phyloP scores from a whole-genome alignment of 2,888 invertebrate species.

The Flexamia atlantica region DNA sequence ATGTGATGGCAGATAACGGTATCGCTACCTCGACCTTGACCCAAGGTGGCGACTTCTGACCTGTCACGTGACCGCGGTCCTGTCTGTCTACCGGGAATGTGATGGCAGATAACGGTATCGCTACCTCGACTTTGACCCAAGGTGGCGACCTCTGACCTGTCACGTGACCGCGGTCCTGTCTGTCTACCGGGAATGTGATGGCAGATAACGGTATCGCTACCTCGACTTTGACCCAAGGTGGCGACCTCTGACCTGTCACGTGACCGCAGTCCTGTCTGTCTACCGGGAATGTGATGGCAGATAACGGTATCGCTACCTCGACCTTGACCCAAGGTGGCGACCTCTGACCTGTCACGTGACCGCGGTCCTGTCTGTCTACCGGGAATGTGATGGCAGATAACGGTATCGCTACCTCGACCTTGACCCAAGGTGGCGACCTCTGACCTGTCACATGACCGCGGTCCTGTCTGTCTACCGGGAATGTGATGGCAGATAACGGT shows the following conservation, averaged over 20 bases:
- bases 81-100: background rate
- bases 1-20: background rate
- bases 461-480: background rate
- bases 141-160: constrained; percentile 7
- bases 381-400: background rate
- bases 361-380: background rate
- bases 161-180: constrained; percentile 11
- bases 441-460: constrained; percentile 1
- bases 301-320: background rate
- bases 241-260: constrained; percentile 16
- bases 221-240: constrained; percentile 1
- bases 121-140: background rate
- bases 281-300: background rate
- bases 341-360: constrained; percentile 20
- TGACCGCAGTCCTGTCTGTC: constrained; percentile 3
- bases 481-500: background rate
- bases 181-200: background rate
- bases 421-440: constrained; percentile 5
- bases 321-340: constrained; percentile 5
- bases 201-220: background rate
- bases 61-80: constrained; percentile 3
- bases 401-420: constrained; percentile 4
- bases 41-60: background rate
- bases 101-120: background rate
- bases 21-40: constrained; percentile 16